Base-by-base conservation (phyloP, 2,888 invertebrate species). In the Aporophyla lueneburgensis region DNA sequence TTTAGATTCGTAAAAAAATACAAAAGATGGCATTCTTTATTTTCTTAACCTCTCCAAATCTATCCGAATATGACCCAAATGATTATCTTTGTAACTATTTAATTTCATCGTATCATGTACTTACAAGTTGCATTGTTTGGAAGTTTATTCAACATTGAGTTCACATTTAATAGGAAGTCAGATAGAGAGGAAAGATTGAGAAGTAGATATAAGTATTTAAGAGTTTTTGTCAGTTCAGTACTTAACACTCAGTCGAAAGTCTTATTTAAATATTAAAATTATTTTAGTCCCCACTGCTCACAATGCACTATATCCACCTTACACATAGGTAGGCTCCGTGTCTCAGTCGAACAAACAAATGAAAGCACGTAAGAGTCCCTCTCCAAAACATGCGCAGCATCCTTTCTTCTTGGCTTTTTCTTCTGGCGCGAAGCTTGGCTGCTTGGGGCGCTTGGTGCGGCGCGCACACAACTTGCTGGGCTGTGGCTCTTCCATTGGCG, bases 321-420 rank as follows among this genome's bases (percentile, higher is more conserved):
- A 88, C 63, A 84, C 84, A 61, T 82, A 83, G 63, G 87, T 70
- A 46, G 86, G 80, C 68, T 74, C 70, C 73, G 71, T 74, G 69
- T 79, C 87, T 97, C 93, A 97, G 91, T 97, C 97, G 86, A 97
- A 97, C 70, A 97, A 89, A 89, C 97, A 97, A 84, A 97, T 95
- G 59, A 97, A 93, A 24, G 96, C 97, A 76, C 97, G 92, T 66
- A 97, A 89, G 9, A 97, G 91, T 43, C 96, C 96, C 66, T 97
- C 96, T 54, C 96, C 95, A 84, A 97, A 95, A 83, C 96, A 96
- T 6, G 97, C 94, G 87, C 96, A 96, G 86, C 96, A 96, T 56
- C 97, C 97, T 33, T 89, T 90, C 79, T 94, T 94, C 78, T 93
- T 93, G 54, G 88, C 89, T 49, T 92, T 93, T 21, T 96, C 95